Evolutionary conservation across 2,113 vertebrate genomes (phyloP).

Genomic region (Protomyctophum bolini): DNA sequence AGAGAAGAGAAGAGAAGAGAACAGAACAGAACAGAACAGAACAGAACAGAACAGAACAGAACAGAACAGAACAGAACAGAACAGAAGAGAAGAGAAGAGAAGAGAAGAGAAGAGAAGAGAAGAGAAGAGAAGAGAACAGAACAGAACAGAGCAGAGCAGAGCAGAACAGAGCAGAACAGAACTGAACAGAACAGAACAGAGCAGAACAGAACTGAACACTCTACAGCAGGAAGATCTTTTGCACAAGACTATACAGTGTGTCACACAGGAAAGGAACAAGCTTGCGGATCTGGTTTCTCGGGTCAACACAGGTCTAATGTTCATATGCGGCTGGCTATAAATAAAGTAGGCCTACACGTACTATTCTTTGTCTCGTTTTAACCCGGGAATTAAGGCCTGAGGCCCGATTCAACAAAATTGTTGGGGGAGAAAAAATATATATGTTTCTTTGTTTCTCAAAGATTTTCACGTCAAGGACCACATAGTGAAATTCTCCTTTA

Average conservation of each 20-base stretch:
- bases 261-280: conserved; percentile 42
- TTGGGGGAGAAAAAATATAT: too few relatives aligned
- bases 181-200: conserved; percentile 29
- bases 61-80: too few relatives aligned
- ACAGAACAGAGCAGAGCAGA: neutral
- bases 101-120: conserved; percentile 49
- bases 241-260: neutral
- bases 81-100: conserved; percentile 18
- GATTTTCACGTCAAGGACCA: neutral
- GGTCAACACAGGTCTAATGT: neutral
- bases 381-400: too few relatives aligned
- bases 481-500: neutral
- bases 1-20: conserved; percentile 26
- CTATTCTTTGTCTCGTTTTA: too few relatives aligned
- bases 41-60: too few relatives aligned
- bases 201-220: conserved; percentile 7
- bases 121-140: conserved; percentile 39
- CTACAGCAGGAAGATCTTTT: conserved; percentile 29
- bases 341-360: too few relatives aligned
- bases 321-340: too few relatives aligned
- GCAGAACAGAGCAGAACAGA: too few relatives aligned
- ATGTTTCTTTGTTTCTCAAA: neutral
- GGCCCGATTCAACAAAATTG: too few relatives aligned
- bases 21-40: too few relatives aligned
- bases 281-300: conserved; percentile 11